A percentile compares a stretch with the other conserved stretches of the same genome.
These are phyloP conservation scores for Tetraodon nigroviridis DNA, from an alignment of 2,113 vertebrate species.

Conservation along the genomic window DNA sequence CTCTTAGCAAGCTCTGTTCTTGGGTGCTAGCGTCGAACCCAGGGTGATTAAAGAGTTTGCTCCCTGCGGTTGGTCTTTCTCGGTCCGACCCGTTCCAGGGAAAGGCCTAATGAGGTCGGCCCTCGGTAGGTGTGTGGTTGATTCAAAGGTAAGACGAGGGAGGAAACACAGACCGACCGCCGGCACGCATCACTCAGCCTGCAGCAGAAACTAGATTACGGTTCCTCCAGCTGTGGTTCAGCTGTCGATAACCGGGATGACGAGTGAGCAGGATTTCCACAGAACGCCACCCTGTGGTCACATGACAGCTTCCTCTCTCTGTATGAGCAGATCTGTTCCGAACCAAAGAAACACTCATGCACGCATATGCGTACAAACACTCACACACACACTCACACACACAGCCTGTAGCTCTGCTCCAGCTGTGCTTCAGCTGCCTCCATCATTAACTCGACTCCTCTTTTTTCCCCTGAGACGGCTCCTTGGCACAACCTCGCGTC, in stretches of 20 bases:
- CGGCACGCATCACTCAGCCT: neutral
- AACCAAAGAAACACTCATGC: constrained; percentile 7
- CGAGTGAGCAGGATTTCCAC: neutral
- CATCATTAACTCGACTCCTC: constrained; percentile 33
- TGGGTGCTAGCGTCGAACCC: constrained; percentile 4
- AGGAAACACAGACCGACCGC: constrained; percentile 13
- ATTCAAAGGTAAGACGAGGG: constrained; percentile 22
- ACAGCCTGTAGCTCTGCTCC: constrained; percentile 18
- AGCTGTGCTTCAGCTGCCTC: constrained; percentile 37
- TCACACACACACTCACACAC: constrained; percentile 4
- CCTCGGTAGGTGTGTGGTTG: constrained; percentile 4
- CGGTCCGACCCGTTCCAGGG: constrained; percentile 16
- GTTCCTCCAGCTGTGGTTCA: constrained; percentile 5
- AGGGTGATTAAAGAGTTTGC: constrained; percentile 9
- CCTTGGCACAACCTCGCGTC: constrained; percentile 5
- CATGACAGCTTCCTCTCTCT: too few species aligned
- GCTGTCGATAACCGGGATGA: constrained; percentile 7
- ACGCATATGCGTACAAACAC: constrained; percentile 4
- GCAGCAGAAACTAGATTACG: neutral
- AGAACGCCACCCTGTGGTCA: too few species aligned
- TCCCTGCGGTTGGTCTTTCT: constrained; percentile 13
- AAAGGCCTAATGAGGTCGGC: constrained; percentile 26
- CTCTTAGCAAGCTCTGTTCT: constrained; percentile 21
- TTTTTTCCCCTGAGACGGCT: constrained; percentile 17
- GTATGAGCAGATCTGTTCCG: neutral